Base-by-base conservation (phyloP, 2,888 invertebrate species). In the Eubasilissa splendida region DNA sequence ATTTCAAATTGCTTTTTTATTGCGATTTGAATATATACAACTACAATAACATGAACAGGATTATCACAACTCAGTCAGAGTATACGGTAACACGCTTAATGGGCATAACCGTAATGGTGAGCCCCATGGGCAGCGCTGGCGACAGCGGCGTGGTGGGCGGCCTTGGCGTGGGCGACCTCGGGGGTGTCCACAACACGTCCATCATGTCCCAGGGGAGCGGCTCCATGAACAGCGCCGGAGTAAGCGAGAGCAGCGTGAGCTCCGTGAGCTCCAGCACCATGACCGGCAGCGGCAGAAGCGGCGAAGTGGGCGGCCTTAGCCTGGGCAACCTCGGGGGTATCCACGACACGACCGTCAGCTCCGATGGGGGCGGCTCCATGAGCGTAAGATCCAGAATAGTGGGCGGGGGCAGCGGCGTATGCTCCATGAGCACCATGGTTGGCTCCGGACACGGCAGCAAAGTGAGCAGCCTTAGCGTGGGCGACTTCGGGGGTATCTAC, bases 81-180 rank as follows among this genome's bases (percentile, higher is more conserved):
- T 22, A 22, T 22, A 1, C 7, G 3, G 0, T 12, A 53, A 22
- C 54, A 31, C 9, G 14, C 58, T 74, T 60, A 42, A 42, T 42
- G 42, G 42, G 42, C 42, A 42, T 42, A 42, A 5, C 42, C 42
- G 2, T 42, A 2, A 42, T 42, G 42, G 58, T 68, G 50, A 56
- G 75, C 22, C 12, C 80, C 79, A 59, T 76, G 70, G 14, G 10
- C 75, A 66, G 73, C 74, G 31, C 56, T 53, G 63, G 14, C 76
- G 10, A 33, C 75, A 73, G 92, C 92, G 74, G 92, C 88, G 81
- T 92, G 89, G 87, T 93, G 93, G 74, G 91, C 90, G 80, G 92
- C 91, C 85, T 91, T 91, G 63, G 92, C 93, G 83, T 91, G 91
- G 82, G 92, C 92, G 59, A 93, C 93, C 86, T 92, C 93, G 82